These are phyloP conservation scores for Limenitis camilla DNA, from an alignment of 2,888 invertebrate species.

Conservation along the genomic window DNA sequence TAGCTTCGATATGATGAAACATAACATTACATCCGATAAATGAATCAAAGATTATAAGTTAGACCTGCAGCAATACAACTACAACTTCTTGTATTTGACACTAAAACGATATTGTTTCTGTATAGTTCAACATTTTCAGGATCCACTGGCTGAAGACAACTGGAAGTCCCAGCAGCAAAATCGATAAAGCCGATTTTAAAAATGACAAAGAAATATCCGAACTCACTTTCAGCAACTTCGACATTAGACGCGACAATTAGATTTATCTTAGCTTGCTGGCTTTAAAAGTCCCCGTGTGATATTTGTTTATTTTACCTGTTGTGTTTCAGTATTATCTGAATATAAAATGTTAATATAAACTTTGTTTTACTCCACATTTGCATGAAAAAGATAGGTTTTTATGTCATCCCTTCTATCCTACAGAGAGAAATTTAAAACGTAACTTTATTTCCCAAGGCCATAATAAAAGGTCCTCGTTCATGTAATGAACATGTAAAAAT, in stretches of 20 bases:
- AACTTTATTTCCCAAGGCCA: conserved; percentile 45
- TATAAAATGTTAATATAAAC: conserved; percentile 9
- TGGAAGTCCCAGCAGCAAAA: conserved; percentile 84
- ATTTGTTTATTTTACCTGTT: conserved; percentile 18
- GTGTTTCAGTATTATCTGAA: conserved; percentile 12
- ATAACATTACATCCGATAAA: too few species aligned
- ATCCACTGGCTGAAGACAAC: conserved; percentile 73
- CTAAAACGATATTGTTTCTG: background rate
- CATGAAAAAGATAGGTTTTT: conserved; percentile 5
- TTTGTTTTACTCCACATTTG: conserved; percentile 17
- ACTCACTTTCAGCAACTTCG: conserved; percentile 66
- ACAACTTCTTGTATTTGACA: too few species aligned
- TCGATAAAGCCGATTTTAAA: conserved; percentile 82
- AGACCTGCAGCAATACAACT: too few species aligned
- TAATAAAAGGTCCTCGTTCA: conserved; percentile 43
- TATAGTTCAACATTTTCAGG: conserved; percentile 44
- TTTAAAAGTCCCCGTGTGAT: conserved; percentile 19
- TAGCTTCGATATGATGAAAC: too few species aligned
- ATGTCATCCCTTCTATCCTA: conserved; percentile 1
- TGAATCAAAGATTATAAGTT: too few species aligned
- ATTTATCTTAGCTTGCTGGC: conserved; percentile 1
- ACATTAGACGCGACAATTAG: conserved; percentile 49
- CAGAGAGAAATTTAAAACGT: conserved; percentile 26
- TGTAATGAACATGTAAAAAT: conserved; percentile 48
- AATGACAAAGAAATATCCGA: conserved; percentile 75